Evolutionary conservation across 1,140 invertebrate genomes (phyloP).

Genomic region (Bombus superbus): DNA sequence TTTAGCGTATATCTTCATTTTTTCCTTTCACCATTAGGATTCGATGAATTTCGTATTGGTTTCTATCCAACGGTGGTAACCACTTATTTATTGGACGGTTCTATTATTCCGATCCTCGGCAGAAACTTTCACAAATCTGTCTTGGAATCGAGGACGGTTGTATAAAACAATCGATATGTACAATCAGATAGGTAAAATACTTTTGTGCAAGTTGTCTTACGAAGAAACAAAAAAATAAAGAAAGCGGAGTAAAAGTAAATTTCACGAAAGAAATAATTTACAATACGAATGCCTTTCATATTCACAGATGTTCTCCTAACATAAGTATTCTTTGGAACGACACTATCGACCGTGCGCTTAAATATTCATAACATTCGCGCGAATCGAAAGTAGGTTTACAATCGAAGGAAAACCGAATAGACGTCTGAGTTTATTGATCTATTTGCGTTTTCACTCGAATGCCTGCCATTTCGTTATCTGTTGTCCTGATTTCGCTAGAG

Average conservation of each 20-base stretch:
- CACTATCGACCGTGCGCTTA: constrained; percentile 49
- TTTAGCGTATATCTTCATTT: not conserved
- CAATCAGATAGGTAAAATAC: not conserved
- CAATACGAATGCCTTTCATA: not conserved
- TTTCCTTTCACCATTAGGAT: not conserved
- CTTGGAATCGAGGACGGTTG: constrained; percentile 39
- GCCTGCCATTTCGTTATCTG: constrained; percentile 79
- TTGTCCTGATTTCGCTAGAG: constrained; percentile 79
- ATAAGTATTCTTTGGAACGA: constrained; percentile 54
- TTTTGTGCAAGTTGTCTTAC: not conserved
- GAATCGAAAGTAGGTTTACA: constrained; percentile 37
- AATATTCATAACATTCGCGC: constrained; percentile 43
- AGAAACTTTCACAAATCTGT: constrained; percentile 7
- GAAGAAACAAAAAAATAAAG: not conserved
- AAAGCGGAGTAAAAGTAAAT: not conserved
- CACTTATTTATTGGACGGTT: constrained; percentile 63
- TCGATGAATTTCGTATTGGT: not conserved
- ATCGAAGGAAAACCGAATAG: not conserved
- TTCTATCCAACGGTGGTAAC: not conserved
- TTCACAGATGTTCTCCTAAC: constrained; percentile 18
- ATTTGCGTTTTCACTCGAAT: constrained; percentile 73
- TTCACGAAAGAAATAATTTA: not conserved
- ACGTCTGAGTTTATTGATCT: not conserved
- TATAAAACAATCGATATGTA: constrained; percentile 20
- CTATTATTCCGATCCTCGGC: constrained; percentile 23